Base-by-base conservation (phyloP, 2,888 invertebrate genomes). In the Noctua janthe region DNA sequence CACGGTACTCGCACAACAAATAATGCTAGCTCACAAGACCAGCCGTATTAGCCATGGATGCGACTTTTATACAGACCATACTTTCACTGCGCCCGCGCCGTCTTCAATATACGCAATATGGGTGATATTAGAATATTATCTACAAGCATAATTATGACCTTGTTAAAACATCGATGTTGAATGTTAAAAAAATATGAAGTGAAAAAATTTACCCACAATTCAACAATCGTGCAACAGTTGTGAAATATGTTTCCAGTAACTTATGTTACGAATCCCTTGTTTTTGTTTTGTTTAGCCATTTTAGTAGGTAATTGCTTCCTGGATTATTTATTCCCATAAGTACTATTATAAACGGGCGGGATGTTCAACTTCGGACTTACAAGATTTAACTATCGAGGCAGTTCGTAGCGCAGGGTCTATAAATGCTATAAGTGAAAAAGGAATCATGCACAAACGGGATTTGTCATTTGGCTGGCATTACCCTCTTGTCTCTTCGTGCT, bases 71-170 rank as follows among this genome's bases (percentile, higher is more conserved):
- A 86, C 56, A 74, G 64, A 80, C 80, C 80, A 74, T 56, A 81
- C 85, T 85, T 85, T 80, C 84, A 85, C 89, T 87, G 80, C 71
- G 67, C 23, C 51, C 74, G 83, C 81, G 80, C 84, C 74, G 76
- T 74, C 80, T 87, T 73, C 35, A 79, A 80, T 64, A 77, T 85
- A 62, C 56, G 85, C 85, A 85, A 88, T 73, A 85, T 73, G 59
- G 47, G 59, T 74, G 49, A 62, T 69, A 76, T 84, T 85, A 62
- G 49, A 67, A 79, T 74, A 67, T 51, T 74, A 71, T 85, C 71
- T 67, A 71, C 71, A 74, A 67, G 67, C 87, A 76, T 59, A 49
- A 71, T 67, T 66, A 66, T 76, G 71, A 84, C 88, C 76, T 87
- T 80, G 59, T 74, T 64, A 43, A n/a, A n/a, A 47, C 13, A 47